Evolutionary conservation across 2,113 vertebrate species (phyloP).

Genomic region (Callipepla squamata): DNA sequence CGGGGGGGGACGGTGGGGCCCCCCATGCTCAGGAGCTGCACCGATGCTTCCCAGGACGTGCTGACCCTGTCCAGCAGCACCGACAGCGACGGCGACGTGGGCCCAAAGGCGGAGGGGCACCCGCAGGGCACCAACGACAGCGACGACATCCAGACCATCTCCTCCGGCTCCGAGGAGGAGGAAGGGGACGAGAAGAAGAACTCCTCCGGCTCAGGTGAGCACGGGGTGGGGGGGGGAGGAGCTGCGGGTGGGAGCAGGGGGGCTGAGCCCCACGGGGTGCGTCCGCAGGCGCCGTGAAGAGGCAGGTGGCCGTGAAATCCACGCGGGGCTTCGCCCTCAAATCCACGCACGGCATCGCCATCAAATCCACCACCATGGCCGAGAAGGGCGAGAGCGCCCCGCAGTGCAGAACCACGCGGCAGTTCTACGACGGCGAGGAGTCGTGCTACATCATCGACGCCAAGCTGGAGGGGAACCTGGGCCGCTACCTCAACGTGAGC

Average conservation of each 20-base stretch:
- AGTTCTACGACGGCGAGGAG: conserved; percentile 95
- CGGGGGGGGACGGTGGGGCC: too few relatives aligned
- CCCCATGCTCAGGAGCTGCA: not conserved
- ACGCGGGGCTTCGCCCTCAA: conserved; percentile 94
- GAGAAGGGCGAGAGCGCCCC: conserved; percentile 79
- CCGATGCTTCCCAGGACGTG: conserved; percentile 79
- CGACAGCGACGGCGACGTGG: conserved; percentile 76
- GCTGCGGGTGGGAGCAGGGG: too few relatives aligned
- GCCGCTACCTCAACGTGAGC: conserved; percentile 95
- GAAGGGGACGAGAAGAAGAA: conserved; percentile 87
- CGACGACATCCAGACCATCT: conserved; percentile 97
- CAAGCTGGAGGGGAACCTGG: conserved; percentile 96
- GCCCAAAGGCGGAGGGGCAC: conserved; percentile 44
- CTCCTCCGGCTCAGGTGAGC: conserved; percentile 37
- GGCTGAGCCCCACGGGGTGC: too few relatives aligned
- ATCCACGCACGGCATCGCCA: conserved; percentile 89
- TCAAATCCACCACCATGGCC: conserved; percentile 84
- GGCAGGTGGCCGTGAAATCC: conserved; percentile 96
- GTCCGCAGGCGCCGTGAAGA: conserved; percentile 83
- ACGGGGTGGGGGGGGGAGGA: not conserved
- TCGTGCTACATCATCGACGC: conserved; percentile 98
- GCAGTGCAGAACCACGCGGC: conserved; percentile 83
- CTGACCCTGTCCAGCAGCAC: conserved; percentile 90
- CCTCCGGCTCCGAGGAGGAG: conserved; percentile 90
- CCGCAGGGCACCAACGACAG: conserved; percentile 82